Percentiles rank a stretch among this genome's conserved stretches.
Evolutionary conservation across 2,888 invertebrate species (phyloP).

Genomic region (Agrilus biguttatus): DNA sequence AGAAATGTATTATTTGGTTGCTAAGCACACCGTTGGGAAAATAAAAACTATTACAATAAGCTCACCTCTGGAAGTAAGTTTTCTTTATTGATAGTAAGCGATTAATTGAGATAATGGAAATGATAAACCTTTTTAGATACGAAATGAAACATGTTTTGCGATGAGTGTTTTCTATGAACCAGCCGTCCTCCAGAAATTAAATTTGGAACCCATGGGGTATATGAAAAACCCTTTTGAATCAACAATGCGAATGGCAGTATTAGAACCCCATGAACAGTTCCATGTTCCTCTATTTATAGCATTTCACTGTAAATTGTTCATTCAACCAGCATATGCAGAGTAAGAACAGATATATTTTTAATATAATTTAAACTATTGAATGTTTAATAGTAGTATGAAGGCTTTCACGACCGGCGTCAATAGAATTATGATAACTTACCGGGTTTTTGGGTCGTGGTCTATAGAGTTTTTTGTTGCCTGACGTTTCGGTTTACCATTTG

Average conservation of each 20-base stretch:
- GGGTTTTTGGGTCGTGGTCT: no score
- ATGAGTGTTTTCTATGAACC: conserved; percentile 62
- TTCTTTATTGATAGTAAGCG: not conserved
- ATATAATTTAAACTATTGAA: no score
- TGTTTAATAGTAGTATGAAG: no score
- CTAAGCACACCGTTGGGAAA: conserved; percentile 47
- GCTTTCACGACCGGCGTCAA: no score
- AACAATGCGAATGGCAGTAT: conserved; percentile 52
- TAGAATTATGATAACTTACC: no score
- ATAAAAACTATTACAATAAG: conserved; percentile 45
- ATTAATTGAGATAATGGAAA: not conserved
- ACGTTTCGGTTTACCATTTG: no score
- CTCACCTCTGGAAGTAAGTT: conserved; percentile 57
- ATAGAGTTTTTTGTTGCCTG: no score
- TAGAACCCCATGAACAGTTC: conserved; percentile 60
- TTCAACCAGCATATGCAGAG: conserved; percentile 61
- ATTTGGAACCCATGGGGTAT: conserved; percentile 48
- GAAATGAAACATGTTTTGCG: conserved; percentile 64
- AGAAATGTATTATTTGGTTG: conserved; percentile 49
- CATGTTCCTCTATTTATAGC: conserved; percentile 66
- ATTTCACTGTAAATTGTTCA: conserved; percentile 63
- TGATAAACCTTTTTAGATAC: conserved; percentile 34
- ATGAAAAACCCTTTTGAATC: conserved; percentile 63
- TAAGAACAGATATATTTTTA: conserved; percentile 29
- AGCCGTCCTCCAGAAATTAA: conserved; percentile 49